These are phyloP conservation scores for Tiliqua scincoides DNA, from an alignment of 2,113 vertebrate species.

Conservation along the genomic window DNA sequence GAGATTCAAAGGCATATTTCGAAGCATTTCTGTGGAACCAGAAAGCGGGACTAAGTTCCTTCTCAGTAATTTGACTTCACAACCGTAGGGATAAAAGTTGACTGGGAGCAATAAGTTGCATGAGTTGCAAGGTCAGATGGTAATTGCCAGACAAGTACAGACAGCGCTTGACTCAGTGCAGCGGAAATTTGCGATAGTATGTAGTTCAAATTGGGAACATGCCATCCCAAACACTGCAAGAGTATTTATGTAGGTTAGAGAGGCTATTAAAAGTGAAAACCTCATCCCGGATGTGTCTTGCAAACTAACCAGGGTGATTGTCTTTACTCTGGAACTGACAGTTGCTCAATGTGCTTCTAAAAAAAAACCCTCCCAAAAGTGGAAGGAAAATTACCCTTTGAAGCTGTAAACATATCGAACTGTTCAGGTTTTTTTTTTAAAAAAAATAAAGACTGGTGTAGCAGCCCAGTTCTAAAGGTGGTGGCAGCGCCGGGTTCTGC, in stretches of 20 bases:
- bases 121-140: neutral
- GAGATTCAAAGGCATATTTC: neutral
- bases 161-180: neutral
- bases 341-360: conserved; percentile 38
- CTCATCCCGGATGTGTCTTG: conserved; percentile 45
- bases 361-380: conserved; percentile 17
- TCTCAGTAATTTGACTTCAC: neutral
- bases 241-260: conserved; percentile 36
- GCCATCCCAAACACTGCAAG: neutral
- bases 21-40: neutral
- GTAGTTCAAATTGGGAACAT: neutral
- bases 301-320: neutral
- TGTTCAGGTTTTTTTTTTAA: conserved; percentile 63
- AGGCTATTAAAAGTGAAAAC: conserved; percentile 27
- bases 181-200: neutral
- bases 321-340: conserved; percentile 6
- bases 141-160: neutral
- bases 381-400: conserved; percentile 1
- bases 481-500: too few species aligned
- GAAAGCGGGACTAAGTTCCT: neutral
- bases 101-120: neutral
- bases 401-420: conserved; percentile 72
- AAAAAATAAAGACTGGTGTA: conserved; percentile 71
- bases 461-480: too few species aligned
- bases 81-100: neutral